Conservation (phyloP, 2,113 vertebrate genomes). For the Hippocampus comes region DNA sequence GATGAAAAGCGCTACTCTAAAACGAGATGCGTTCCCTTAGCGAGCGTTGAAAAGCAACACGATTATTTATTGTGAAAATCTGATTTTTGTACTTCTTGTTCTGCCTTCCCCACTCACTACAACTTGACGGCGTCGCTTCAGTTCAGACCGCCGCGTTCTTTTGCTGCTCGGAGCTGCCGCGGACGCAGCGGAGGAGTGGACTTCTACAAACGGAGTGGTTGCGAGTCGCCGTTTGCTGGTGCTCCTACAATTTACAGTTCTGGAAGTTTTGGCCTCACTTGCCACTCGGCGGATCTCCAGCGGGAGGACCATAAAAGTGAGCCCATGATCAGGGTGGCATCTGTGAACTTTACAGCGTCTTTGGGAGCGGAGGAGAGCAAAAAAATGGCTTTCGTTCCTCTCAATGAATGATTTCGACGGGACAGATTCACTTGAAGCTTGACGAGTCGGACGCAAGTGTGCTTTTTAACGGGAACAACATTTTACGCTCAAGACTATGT, state of each 20-base stretch:
- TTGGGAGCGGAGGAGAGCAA: not conserved
- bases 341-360: slow-evolving; percentile 3
- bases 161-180: slow-evolving; percentile 30
- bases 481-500: slow-evolving; percentile 63
- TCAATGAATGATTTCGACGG: not conserved
- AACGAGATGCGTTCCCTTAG: not conserved
- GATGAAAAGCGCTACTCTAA: not conserved
- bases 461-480: not conserved
- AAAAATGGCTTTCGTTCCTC: not conserved
- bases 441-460: slow-evolving; percentile 8
- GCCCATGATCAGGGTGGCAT: not conserved
- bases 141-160: slow-evolving; percentile 2
- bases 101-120: not conserved
- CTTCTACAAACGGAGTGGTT: not conserved
- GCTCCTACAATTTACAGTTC: too few species aligned
- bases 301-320: too few species aligned
- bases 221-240: not conserved
- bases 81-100: not conserved
- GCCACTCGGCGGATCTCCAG: too few species aligned
- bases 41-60: not conserved
- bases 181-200: not conserved
- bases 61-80: slow-evolving; percentile 10
- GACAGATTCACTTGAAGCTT: not conserved
- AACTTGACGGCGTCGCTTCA: slow-evolving; percentile 31
- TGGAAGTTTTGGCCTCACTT: not conserved